phyloP scores from a whole-genome alignment of 2,888 invertebrate genomes.

The Lobophora halterata region DNA sequence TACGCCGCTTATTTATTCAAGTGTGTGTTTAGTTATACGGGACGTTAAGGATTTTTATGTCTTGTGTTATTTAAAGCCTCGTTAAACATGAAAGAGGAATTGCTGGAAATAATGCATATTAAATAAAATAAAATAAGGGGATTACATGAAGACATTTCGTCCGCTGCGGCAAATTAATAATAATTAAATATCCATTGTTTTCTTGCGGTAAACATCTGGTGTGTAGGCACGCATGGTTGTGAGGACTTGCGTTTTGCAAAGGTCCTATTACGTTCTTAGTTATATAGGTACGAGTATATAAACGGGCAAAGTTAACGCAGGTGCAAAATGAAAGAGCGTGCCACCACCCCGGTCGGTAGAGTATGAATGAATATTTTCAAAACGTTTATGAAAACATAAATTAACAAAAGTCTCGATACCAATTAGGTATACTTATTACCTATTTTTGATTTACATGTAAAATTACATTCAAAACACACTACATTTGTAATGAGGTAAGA shows the following conservation, averaged over 20 bases:
- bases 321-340: slow-evolving; percentile 26
- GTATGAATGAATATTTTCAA: slow-evolving; percentile 19
- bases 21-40: slow-evolving; percentile 58
- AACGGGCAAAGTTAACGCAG: slow-evolving; percentile 21
- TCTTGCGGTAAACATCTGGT: slow-evolving; percentile 36
- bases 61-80: slow-evolving; percentile 52
- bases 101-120: slow-evolving; percentile 36
- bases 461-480: too few relatives aligned
- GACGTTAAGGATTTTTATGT: slow-evolving; percentile 55
- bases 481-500: too few relatives aligned
- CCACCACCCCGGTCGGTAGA: too few relatives aligned
- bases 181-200: slow-evolving; percentile 33
- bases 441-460: too few relatives aligned
- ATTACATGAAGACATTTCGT: slow-evolving; percentile 7
- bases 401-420: too few relatives aligned
- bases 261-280: slow-evolving; percentile 20
- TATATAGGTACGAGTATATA: too few relatives aligned
- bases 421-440: too few relatives aligned
- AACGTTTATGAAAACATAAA: slow-evolving; percentile 8
- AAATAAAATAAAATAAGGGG: slow-evolving; percentile 2
- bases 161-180: slow-evolving; percentile 13
- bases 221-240: slow-evolving; percentile 30
- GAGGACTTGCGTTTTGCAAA: slow-evolving; percentile 29
- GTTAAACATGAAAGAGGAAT: slow-evolving; percentile 51
- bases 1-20: slow-evolving; percentile 49